Evolutionary conservation across 2,113 vertebrate genomes (phyloP), one percentile per base, ranked within the genome.

Genomic region (Hippocampus barbouri): DNA sequence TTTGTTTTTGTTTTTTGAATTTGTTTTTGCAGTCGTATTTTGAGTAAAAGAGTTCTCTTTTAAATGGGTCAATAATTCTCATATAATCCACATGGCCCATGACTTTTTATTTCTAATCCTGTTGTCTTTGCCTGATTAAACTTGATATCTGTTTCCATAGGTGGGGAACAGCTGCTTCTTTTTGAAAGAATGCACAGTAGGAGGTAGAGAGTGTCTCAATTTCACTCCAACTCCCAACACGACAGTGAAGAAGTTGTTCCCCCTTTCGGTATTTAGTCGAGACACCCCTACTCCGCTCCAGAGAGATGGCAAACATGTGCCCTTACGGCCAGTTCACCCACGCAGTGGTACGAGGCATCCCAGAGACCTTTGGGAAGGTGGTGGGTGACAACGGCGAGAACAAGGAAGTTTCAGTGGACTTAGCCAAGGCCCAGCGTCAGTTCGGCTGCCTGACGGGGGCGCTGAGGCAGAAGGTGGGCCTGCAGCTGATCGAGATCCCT

Each of bases 401-500:
- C 0, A 85, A 85, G 1, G 84, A 89, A 8, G 5, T 16, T 12
- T 64, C 76, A 0, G 86, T 90, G 82, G 94, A 96, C 56, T 85
- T 95, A 82, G 94, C 95, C 57, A 96, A 96, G 75, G 94, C 94
- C 0, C 94, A 95, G 85, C 92, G 95, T 38, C 95, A 97, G 87
- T 94, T 94, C 4, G 95, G 95, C 0, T 95, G 96, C 34, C 87
- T 95, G 75, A 93, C 93, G 0, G 95, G 95, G 34, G 94, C 95
- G 43, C 88, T 97, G 85, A 92, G 95, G 77, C 95, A 97, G 89
- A 95, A 95, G 77, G 88, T 96, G 70, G 95, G 95, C n/a, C 91
- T 97, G 65, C 95, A 97, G 92, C 91, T 97, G 57, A 91, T 97
- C 5, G 95, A 95, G 87, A 91, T 96, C 86, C 93, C 94, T 7